Evolutionary conservation across 2,113 vertebrate species (phyloP), one percentile per base, ranked within the genome.

Genomic region (Lathamus discolor): DNA sequence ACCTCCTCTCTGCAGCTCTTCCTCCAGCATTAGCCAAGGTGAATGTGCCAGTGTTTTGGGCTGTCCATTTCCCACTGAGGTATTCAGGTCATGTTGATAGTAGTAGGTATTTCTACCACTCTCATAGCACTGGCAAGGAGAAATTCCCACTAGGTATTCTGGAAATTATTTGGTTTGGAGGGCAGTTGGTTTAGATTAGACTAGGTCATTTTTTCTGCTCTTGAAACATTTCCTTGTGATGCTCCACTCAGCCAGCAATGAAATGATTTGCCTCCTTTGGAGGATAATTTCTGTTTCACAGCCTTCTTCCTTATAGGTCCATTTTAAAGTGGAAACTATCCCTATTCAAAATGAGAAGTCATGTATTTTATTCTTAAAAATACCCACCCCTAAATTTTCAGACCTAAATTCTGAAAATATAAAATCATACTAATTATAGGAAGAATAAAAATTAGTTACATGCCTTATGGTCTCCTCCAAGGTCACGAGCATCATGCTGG

Each of bases 21-120:
- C 11, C 43, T 63, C 57, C 31, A 46, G 35, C 61, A 28, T 35
- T 24, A 74, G 17, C 48, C 54, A 19, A n/a, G 27, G 25, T 7
- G 12, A 29, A 29, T 9, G 8, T 75, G 24, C 35, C 1, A 0
- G 10, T 39, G 7, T 12, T 39, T 13, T 6, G 25, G 24, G 28
- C n/a, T 83, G 35, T 41, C 46, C 67, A 27, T 17, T 20, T 90
- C 33, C 33, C 43, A 35, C 63, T 2, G 1, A 39, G 5, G 15
- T 22, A 68, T 25, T 41, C 41, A 85, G 57, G 20, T 46, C 49
- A 77, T 31, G 29, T 1, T 73, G 33, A 24, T 33, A 44, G 27
- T 1, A 17, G 19, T 29, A 16, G 16, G 17, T 63, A 41, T 46
- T 94, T 54, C 59, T 75, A 10, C 2, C 2, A 39, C 39, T 72